phyloP scores from a whole-genome alignment of 2,888 invertebrate species.

The Bursaphelenchus okinawaensis region DNA sequence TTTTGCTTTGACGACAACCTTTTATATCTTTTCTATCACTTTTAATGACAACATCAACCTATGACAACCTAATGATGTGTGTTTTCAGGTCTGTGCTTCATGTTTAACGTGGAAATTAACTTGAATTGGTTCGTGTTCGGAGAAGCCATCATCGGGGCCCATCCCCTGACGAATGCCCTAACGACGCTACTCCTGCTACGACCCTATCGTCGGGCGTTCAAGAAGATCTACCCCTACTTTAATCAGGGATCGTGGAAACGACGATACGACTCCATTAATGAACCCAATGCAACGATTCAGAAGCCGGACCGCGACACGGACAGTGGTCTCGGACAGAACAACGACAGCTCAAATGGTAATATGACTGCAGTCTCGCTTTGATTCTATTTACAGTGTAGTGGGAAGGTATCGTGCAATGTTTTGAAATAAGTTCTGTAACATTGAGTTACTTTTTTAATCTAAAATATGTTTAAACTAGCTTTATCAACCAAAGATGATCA shows the following conservation, averaged over 20 bases:
- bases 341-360: slow-evolving; percentile 5
- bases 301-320: slow-evolving; percentile 13
- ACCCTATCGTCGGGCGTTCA: slow-evolving; percentile 34
- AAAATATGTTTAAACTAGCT: too few relatives aligned
- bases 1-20: too few relatives aligned
- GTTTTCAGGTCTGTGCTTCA: slow-evolving; percentile 37
- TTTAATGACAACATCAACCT: too few relatives aligned
- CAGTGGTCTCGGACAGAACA: neutral
- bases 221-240: slow-evolving; percentile 16
- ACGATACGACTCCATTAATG: neutral
- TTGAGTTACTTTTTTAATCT: too few relatives aligned
- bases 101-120: slow-evolving; percentile 40
- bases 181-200: slow-evolving; percentile 37
- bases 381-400: too few relatives aligned
- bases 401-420: too few relatives aligned
- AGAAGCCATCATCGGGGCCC: slow-evolving; percentile 30
- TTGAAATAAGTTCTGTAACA: too few relatives aligned
- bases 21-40: too few relatives aligned
- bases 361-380: slow-evolving; percentile 13
- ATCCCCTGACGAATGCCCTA: slow-evolving; percentile 38
- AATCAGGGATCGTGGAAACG: neutral
- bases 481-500: too few relatives aligned
- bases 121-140: slow-evolving; percentile 37
- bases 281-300: slow-evolving; percentile 10
- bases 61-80: too few relatives aligned